Evolutionary conservation across 2,888 invertebrate species (phyloP), one percentile per base, ranked within the genome.

Genomic region (Machimus rusticus): DNA sequence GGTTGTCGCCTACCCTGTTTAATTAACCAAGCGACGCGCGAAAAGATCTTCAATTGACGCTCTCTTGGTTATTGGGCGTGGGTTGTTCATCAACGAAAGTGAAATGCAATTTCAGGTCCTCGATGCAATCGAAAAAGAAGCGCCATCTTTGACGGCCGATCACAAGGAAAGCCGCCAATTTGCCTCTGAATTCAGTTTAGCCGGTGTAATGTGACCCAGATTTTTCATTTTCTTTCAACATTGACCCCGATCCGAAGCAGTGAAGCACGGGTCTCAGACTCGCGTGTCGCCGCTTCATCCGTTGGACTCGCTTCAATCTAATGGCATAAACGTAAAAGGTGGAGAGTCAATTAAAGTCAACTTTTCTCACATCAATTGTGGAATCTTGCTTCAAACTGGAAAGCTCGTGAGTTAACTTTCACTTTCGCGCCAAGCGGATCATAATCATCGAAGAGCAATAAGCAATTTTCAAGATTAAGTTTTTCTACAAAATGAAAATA

Each of bases 151-250:
- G 23, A 66, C 28, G 12, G 23, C 3, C 14, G 12, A 28, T 66
- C 66, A 66, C 23, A 66, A 66, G 66, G 66, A 66, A 66, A 66
- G 66, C 28, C 28, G 28, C 55, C 28, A 79, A 51, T 31, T 82
- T 37, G 23, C 66, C 37, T 34, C 57, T 57, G 82, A 39, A 82
- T 34, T 82, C 51, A 57, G 66, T 39, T 82, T 82, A 37, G 66
- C 82, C 82, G 37, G 51, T 82, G 82, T 82, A 57, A 66, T 82
- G n/a, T 12, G 82, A 82, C 82, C 82, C 37, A 82, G 82, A 82
- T 82, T 82, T 82, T 82, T 57, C 19, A 34, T 34, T 82, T 82
- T 82, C 82, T 66, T 82, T 66, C 82, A 82, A 57, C 82, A 82
- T 82, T 66, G 82, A 82, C 82, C 82, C 39, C 82, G 66, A 66